phyloP scores from a whole-genome alignment of 2,113 vertebrate genomes.

The Gymnorhina tibicen region DNA sequence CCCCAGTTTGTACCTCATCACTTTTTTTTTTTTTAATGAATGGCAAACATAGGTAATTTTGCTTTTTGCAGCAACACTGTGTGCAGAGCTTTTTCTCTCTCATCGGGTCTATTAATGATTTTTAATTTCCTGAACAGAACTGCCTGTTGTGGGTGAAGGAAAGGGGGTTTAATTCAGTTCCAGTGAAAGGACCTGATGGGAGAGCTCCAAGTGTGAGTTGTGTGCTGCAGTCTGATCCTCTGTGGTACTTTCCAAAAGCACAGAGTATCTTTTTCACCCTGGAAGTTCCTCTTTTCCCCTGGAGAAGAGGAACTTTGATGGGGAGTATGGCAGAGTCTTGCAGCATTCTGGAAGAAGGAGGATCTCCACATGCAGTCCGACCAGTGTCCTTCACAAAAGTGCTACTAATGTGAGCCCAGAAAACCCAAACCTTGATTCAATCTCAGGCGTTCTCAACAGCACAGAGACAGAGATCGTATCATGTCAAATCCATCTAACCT shows the following conservation, averaged over 20 bases:
- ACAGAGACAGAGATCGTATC: not conserved
- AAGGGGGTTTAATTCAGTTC: not conserved
- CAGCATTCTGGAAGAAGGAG: not conserved
- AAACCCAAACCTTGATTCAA: not conserved
- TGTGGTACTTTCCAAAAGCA: not conserved
- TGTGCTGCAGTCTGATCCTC: not conserved
- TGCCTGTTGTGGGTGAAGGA: not conserved
- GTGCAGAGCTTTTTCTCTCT: not conserved
- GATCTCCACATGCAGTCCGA: not conserved
- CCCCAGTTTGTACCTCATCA: slow-evolving; percentile 12
- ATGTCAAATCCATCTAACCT: not conserved
- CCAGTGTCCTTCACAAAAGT: not conserved
- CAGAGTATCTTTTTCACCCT: not conserved
- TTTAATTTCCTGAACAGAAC: slow-evolving; percentile 46
- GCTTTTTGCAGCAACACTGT: slow-evolving; percentile 11
- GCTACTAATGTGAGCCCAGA: not conserved
- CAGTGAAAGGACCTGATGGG: not conserved
- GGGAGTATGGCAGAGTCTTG: not conserved
- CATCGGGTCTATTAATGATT: not conserved
- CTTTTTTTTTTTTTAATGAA: not conserved
- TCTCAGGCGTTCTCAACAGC: not conserved
- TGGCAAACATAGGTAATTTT: slow-evolving; percentile 6
- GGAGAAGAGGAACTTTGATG: not conserved
- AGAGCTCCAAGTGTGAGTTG: not conserved
- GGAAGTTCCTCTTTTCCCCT: not conserved